Conservation (phyloP, 2,888 invertebrate species). For the Zygaena filipendulae region DNA sequence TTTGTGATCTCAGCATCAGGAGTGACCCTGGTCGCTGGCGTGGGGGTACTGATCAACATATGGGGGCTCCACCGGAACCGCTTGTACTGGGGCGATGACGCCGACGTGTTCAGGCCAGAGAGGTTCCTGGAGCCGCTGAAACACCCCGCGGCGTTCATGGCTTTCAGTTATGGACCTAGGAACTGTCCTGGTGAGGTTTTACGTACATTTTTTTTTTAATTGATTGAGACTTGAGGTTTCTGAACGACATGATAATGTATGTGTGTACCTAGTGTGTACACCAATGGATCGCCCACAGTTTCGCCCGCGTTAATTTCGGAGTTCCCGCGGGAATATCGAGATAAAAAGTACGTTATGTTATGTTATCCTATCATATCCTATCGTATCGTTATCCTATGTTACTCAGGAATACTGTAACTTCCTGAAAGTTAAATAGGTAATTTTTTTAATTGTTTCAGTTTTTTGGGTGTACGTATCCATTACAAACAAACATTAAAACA, state of each 20-base stretch:
- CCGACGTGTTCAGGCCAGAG: constrained; percentile 33
- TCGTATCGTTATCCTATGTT: too few relatives aligned
- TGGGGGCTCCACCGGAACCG: constrained; percentile 35
- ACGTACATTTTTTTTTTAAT: neutral
- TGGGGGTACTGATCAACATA: constrained; percentile 22
- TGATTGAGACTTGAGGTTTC: neutral
- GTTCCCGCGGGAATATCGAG: too few relatives aligned
- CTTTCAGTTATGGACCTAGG: constrained; percentile 28
- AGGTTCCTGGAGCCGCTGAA: constrained; percentile 26
- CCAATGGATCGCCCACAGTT: too few relatives aligned
- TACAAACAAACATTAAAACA: too few relatives aligned
- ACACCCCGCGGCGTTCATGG: constrained; percentile 25
- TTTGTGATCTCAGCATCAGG: constrained; percentile 29
- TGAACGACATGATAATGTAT: neutral
- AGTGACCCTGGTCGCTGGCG: constrained; percentile 20
- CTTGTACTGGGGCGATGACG: constrained; percentile 33
- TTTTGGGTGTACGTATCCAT: too few relatives aligned
- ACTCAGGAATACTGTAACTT: too few relatives aligned
- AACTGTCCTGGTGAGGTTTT: constrained; percentile 29
- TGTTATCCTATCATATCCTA: too few relatives aligned
- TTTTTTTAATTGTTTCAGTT: too few relatives aligned
- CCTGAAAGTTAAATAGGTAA: too few relatives aligned
- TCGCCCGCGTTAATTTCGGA: too few relatives aligned
- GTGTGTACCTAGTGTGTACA: too few relatives aligned
- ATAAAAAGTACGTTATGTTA: too few relatives aligned